Evolutionary conservation across 2,888 invertebrate genomes (phyloP).

Genomic region (Tiliacea aurago): DNA sequence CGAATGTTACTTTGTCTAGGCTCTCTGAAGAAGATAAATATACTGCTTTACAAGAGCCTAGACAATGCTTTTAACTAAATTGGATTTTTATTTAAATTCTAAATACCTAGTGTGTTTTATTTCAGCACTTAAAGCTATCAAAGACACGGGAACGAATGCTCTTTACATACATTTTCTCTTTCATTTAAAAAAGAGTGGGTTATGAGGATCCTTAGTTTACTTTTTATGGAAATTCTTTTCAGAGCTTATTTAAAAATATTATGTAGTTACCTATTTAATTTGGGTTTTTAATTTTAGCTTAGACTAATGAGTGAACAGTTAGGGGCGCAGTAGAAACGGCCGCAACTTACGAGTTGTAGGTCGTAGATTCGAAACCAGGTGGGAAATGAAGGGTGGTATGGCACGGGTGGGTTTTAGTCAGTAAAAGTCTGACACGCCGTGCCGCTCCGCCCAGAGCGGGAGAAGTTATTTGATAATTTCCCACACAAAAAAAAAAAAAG

Average conservation of each 20-base stretch:
- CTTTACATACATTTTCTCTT: conserved; percentile 64
- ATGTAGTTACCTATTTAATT: conserved; percentile 13
- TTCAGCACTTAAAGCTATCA: conserved; percentile 66
- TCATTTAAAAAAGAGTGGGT: conserved; percentile 52
- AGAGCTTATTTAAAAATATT: conserved; percentile 52
- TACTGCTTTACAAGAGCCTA: conserved; percentile 42
- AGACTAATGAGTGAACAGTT: neutral
- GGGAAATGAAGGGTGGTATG: too few relatives aligned
- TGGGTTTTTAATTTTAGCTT: conserved; percentile 2
- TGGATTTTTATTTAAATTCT: conserved; percentile 69
- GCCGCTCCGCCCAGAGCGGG: too few relatives aligned
- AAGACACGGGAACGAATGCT: conserved; percentile 61
- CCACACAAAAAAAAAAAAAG: too few relatives aligned
- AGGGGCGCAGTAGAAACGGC: too few relatives aligned
- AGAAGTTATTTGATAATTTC: too few relatives aligned
- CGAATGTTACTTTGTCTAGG: too few relatives aligned
- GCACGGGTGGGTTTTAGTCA: too few relatives aligned
- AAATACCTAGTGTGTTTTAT: conserved; percentile 67
- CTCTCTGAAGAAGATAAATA: conserved; percentile 45
- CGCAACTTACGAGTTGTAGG: too few relatives aligned
- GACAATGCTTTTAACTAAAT: conserved; percentile 64
- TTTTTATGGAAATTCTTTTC: conserved; percentile 52
- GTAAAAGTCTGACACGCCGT: too few relatives aligned
- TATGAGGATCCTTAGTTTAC: conserved; percentile 44
- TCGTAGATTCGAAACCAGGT: too few relatives aligned